Evolutionary conservation across 2,888 invertebrate species (phyloP).

Genomic region (Tipula unca): DNA sequence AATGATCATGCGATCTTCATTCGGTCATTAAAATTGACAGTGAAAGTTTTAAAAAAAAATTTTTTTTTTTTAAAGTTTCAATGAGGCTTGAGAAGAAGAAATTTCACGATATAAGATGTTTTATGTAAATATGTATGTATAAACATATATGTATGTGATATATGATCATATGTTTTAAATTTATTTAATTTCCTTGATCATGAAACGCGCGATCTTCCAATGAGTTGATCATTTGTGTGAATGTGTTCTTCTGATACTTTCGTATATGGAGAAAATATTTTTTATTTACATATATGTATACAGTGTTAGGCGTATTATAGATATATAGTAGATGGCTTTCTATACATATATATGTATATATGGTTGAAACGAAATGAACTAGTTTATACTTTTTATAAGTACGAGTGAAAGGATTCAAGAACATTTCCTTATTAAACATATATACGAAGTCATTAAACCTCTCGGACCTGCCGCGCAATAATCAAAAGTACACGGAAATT

Average conservation of each 20-base stretch:
- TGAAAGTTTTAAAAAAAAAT: neutral
- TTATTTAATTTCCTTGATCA: neutral
- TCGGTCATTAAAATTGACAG: neutral
- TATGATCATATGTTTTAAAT: neutral
- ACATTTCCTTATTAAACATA: neutral
- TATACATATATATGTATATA: neutral
- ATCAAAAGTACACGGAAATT: neutral
- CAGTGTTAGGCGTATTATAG: neutral
- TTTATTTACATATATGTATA: neutral
- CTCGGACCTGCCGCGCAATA: neutral
- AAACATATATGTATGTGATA: neutral
- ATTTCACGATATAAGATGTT: neutral
- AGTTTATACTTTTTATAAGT: too few species aligned
- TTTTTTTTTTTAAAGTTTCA: neutral
- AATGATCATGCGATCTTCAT: slow-evolving; percentile 4
- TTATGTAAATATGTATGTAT: neutral
- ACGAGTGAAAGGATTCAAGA: slow-evolving; percentile 1
- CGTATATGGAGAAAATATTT: neutral
- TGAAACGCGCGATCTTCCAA: neutral
- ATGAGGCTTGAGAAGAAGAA: neutral
- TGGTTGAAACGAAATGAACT: neutral
- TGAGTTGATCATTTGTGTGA: neutral
- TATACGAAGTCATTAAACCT: neutral
- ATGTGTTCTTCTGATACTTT: too few species aligned
- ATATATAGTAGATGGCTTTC: neutral